Evolutionary conservation across 2,888 invertebrate genomes (phyloP), one percentile per base, ranked within the genome.

Genomic region (Gastracanthus pulcherrimus): DNA sequence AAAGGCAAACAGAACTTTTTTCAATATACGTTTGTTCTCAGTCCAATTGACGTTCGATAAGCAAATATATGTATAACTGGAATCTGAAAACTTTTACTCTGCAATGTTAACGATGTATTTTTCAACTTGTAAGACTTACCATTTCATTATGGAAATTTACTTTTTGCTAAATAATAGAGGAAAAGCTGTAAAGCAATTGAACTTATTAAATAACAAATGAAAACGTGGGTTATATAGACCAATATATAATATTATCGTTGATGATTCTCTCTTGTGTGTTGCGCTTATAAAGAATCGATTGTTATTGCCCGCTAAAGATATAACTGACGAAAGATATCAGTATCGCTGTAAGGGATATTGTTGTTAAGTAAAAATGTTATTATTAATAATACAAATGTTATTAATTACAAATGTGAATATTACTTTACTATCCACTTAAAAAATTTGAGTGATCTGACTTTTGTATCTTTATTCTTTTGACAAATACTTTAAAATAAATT

Each of bases 181-280:
- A 45, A 36, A 60, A 62, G 26, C 26, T 36, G 36, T 34, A 34
- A 60, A 77, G 70, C 70, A 77, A 77, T 76, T 60, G 38, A 76
- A 67, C 36, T 60, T 70, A 62, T 51, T 62, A 16, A 51, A 77
- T n/a, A 48, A n/a, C 13, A 64, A 66, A 75, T 9, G 26, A 60
- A 48, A 70, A 55, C 45, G 23, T 60, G 60, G 58, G 48, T 66
- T 76, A 76, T 34, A 29, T 55, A 77, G 58, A 76, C 64, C 64
- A 75, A 16, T 36, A 62, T 48, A 11, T 69, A 80, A 75, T 74
- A 74, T 55, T 72, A 79, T 23, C 29, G 55, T 80, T 80, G 38
- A 55, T 64, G 70, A 70, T 51, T 80, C 45, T 67, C 16, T 75
- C 69, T 69, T 66, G 51, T 29, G 31, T 38, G 51, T 74, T 60